Percentiles rank a stretch among this genome's conserved stretches.
Conservation (phyloP, 2,797 vertebrate genomes). For the Poeciliopsis gracilis region DNA sequence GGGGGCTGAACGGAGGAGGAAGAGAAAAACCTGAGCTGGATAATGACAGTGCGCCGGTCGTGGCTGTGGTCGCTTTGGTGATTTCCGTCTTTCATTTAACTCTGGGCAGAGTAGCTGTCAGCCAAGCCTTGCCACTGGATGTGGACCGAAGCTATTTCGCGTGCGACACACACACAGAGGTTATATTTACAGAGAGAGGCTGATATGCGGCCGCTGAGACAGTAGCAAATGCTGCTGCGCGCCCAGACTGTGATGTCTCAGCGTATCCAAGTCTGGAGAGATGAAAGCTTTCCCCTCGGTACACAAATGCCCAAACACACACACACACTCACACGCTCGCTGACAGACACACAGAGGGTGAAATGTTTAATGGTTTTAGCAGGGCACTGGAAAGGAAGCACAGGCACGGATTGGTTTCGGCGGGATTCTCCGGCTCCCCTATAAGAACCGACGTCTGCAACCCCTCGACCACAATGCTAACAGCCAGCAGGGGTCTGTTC, state of each 20-base stretch:
- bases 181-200: slow-evolving; percentile 22
- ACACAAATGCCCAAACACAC: slow-evolving; percentile 7
- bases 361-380: slow-evolving; percentile 55
- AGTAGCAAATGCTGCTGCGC: slow-evolving; percentile 71
- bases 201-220: slow-evolving; percentile 59
- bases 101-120: slow-evolving; percentile 43
- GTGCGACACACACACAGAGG: slow-evolving; percentile 48
- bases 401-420: slow-evolving; percentile 36
- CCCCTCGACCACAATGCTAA: slow-evolving; percentile 58
- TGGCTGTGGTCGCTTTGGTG: slow-evolving; percentile 77
- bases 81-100: slow-evolving; percentile 71
- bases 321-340: neutral
- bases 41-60: slow-evolving; percentile 78
- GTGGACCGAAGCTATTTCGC: slow-evolving; percentile 43
- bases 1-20: slow-evolving; percentile 53
- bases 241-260: slow-evolving; percentile 64
- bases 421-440: slow-evolving; percentile 56
- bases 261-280: slow-evolving; percentile 68
- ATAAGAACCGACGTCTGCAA: slow-evolving; percentile 51
- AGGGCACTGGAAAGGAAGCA: slow-evolving; percentile 40
- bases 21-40: slow-evolving; percentile 64
- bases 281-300: slow-evolving; percentile 62
- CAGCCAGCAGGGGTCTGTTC: slow-evolving; percentile 42
- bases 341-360: slow-evolving; percentile 14
- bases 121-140: slow-evolving; percentile 45